phyloP scores from a whole-genome alignment of 35 echinoderm and acorn worm species.

The Lytechinus pictus region DNA sequence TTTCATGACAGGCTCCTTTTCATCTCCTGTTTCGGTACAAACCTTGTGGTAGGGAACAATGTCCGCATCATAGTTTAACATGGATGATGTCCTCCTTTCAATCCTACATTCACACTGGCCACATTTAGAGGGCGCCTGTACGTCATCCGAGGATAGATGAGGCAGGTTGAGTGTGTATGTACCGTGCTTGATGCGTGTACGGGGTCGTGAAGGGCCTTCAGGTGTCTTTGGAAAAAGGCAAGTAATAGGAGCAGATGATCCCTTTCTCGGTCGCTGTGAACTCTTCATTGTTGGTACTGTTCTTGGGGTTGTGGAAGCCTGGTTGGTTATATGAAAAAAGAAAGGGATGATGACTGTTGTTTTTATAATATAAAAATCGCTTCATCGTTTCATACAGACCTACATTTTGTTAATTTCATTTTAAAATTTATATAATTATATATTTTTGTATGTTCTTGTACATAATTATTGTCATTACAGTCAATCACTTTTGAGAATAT shows the following conservation, averaged over 20 bases:
- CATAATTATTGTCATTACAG: too few species aligned
- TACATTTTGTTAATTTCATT: too few species aligned
- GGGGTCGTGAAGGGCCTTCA: not conserved
- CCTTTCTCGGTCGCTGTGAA: not conserved
- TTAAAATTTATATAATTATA: not conserved
- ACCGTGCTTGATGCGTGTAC: conserved; percentile 26
- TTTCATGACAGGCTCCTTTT: not conserved
- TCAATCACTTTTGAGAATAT: too few species aligned
- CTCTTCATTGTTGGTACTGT: not conserved
- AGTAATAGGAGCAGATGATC: not conserved
- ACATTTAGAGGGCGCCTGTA: not conserved
- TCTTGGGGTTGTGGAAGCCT: not conserved
- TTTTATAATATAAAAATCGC: not conserved
- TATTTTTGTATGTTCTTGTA: not conserved
- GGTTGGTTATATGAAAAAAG: not conserved
- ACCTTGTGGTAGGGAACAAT: not conserved
- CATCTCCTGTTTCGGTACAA: not conserved
- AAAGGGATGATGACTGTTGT: not conserved
- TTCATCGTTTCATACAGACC: not conserved
- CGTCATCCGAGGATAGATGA: not conserved
- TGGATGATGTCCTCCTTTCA: not conserved
- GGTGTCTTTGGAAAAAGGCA: not conserved
- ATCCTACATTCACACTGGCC: conserved; percentile 12
- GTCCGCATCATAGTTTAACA: not conserved
- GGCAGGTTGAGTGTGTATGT: conserved; percentile 20